Evolutionary conservation across 2,888 invertebrate genomes (phyloP).

Genomic region (Rhaphigaster nebulosa): DNA sequence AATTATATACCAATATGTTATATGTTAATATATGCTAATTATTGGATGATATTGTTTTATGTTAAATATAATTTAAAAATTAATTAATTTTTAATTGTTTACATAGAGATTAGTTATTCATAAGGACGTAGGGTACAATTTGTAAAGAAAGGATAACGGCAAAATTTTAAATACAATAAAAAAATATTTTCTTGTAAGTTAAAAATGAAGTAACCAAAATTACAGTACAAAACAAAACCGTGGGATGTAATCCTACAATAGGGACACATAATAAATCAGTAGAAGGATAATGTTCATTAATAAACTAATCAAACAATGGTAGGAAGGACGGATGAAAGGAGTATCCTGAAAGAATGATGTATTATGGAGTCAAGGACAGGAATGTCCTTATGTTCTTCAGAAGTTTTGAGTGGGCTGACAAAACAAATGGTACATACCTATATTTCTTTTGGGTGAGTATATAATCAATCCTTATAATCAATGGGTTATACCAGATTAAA

Average conservation of each 20-base stretch:
- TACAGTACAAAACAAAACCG: background rate
- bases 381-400: too few relatives aligned
- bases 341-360: slow-evolving; percentile 10
- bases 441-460: background rate
- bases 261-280: background rate
- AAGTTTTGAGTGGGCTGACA: background rate
- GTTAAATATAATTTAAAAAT: too few relatives aligned
- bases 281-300: slow-evolving; percentile 4
- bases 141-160: too few relatives aligned
- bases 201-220: background rate
- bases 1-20: too few relatives aligned
- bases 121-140: too few relatives aligned
- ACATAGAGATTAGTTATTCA: too few relatives aligned
- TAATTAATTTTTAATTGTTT: too few relatives aligned
- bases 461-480: too few relatives aligned
- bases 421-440: background rate
- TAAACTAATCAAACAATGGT: slow-evolving; percentile 12
- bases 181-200: background rate
- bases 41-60: too few relatives aligned
- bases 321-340: background rate
- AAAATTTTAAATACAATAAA: background rate
- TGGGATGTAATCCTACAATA: background rate
- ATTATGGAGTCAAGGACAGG: background rate
- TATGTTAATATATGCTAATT: too few relatives aligned
- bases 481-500: too few relatives aligned